Conservation (phyloP, 1,140 invertebrate genomes). For the Papilio aristodemus region DNA sequence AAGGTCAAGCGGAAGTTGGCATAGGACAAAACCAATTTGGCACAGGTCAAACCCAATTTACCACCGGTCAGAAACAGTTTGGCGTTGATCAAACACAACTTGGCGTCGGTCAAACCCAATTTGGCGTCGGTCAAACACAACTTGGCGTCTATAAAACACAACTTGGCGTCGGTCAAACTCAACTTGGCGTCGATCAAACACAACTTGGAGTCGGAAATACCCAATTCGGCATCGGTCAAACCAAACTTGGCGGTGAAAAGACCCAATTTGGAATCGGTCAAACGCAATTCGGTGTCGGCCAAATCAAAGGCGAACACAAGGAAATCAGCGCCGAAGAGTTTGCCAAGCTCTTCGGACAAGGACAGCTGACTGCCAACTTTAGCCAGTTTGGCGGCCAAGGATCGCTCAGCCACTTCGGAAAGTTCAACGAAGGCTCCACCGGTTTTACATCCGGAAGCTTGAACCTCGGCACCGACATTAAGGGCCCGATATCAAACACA, state of each 20-base stretch:
- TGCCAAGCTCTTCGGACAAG: constrained; percentile 37
- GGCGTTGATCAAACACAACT: neutral
- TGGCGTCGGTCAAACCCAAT: neutral
- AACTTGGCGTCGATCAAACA: constrained; percentile 36
- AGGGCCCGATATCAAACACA: constrained; percentile 55
- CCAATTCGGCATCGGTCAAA: neutral
- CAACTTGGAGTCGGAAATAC: constrained; percentile 20
- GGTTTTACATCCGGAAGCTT: constrained; percentile 33
- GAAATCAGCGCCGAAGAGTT: constrained; percentile 1
- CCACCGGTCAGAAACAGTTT: neutral
- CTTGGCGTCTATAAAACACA: neutral
- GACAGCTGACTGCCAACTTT: constrained; percentile 23
- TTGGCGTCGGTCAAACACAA: neutral
- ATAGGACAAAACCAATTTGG: constrained; percentile 12
- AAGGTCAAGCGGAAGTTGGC: neutral
- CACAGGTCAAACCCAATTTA: neutral
- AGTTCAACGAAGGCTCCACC: constrained; percentile 38
- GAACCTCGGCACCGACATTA: constrained; percentile 49
- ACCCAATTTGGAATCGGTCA: neutral
- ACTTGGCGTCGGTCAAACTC: neutral
- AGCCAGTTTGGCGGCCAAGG: constrained; percentile 34
- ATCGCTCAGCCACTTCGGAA: constrained; percentile 28
- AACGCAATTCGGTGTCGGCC: neutral
- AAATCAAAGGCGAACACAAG: constrained; percentile 2
- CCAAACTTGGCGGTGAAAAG: neutral